These are phyloP conservation scores for Thalassaphorura encarpata DNA, from an alignment of 1,140 invertebrate species.

Conservation along the genomic window DNA sequence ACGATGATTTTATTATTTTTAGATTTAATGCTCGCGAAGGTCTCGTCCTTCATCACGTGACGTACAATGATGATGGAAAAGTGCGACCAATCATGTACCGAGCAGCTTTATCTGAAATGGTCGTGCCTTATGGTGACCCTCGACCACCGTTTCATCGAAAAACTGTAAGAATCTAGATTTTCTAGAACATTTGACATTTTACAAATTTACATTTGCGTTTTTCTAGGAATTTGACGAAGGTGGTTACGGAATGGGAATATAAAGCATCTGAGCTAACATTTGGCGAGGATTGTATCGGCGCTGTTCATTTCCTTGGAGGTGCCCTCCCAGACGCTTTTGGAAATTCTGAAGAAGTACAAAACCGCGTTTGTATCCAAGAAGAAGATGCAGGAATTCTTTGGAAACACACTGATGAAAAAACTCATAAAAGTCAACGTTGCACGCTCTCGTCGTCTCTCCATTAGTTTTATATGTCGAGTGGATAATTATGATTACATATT, in stretches of 20 bases:
- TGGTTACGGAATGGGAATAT: too few relatives aligned
- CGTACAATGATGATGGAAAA: slow-evolving; percentile 18
- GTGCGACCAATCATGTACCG: slow-evolving; percentile 23
- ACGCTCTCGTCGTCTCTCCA: slow-evolving; percentile 14
- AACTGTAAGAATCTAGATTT: slow-evolving; percentile 14
- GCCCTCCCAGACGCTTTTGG: slow-evolving; percentile 15
- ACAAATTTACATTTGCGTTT: background rate
- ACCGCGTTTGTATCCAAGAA: slow-evolving; percentile 29
- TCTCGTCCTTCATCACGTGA: slow-evolving; percentile 24
- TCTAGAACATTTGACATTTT: too few relatives aligned
- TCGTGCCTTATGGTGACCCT: slow-evolving; percentile 30
- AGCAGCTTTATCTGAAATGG: slow-evolving; percentile 20
- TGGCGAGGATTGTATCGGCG: slow-evolving; percentile 28
- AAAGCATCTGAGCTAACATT: slow-evolving; percentile 25
- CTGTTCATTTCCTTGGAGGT: slow-evolving; percentile 26
- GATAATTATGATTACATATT: slow-evolving; percentile 30
- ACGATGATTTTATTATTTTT: background rate
- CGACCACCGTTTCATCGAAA: slow-evolving; percentile 26
- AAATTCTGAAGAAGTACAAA: slow-evolving; percentile 16
- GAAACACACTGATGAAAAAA: slow-evolving; percentile 27
- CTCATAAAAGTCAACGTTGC: slow-evolving; percentile 9
- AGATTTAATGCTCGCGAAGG: slow-evolving; percentile 30
- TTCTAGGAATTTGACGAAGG: background rate
- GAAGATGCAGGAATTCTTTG: slow-evolving; percentile 25
- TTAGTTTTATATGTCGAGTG: slow-evolving; percentile 22